Evolutionary conservation across 30 jellyfish, hydroid and myxozoan genomes (phyloP).

Genomic region (Phacellophora camtschatica): DNA sequence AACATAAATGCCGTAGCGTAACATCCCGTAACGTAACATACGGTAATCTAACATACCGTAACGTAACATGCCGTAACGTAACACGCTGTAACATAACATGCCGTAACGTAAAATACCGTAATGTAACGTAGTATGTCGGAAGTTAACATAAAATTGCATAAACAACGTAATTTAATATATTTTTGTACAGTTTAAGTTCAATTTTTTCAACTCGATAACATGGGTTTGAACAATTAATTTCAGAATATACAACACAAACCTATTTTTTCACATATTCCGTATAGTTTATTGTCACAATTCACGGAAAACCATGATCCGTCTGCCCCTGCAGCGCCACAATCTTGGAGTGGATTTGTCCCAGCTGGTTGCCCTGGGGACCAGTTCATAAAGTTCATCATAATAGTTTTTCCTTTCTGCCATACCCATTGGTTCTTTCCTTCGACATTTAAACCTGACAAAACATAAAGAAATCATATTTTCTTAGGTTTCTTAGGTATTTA

Average conservation of each 20-base stretch:
- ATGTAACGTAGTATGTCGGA: no score
- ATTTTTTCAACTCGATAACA: no score
- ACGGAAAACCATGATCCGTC: conserved; percentile 60
- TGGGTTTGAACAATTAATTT: background rate
- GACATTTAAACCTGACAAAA: conserved; percentile 14
- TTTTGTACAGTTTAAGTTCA: no score
- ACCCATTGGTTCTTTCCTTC: conserved; percentile 27
- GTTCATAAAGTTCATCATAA: conserved; percentile 21
- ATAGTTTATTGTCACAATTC: conserved; percentile 31
- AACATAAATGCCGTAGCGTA: no score
- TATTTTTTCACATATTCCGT: conserved; percentile 53
- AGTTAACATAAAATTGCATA: no score
- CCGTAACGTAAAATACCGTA: no score
- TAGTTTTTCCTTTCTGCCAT: conserved; percentile 13
- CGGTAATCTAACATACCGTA: no score
- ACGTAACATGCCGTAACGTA: no score
- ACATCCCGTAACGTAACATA: no score
- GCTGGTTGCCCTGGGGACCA: conserved; percentile 66
- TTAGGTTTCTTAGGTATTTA: background rate
- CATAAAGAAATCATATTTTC: background rate
- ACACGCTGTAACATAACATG: no score
- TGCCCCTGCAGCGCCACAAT: conserved; percentile 60
- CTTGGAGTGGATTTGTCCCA: conserved; percentile 26
- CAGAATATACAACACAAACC: background rate
- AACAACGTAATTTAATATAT: no score